These are phyloP conservation scores for Tyto alba DNA, from an alignment of 2,113 vertebrate species.

Conservation along the genomic window DNA sequence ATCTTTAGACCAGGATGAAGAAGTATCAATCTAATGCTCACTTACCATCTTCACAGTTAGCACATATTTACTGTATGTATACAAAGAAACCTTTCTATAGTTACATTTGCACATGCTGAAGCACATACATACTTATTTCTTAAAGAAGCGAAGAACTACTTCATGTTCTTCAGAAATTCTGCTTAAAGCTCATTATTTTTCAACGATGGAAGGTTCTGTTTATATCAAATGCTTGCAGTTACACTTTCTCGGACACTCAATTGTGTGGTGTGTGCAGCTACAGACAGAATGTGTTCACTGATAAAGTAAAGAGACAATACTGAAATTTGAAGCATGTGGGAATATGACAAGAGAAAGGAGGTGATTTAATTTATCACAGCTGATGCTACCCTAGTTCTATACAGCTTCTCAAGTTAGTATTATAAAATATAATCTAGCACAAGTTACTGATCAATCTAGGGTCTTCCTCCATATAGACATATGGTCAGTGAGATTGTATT, in stretches of 20 bases:
- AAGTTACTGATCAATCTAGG: not conserved
- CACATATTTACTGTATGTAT: fast-evolving
- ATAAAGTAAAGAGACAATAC: not conserved
- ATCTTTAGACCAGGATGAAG: not conserved
- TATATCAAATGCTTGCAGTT: not conserved
- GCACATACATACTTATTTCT: not conserved
- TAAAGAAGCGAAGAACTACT: not conserved
- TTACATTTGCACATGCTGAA: not conserved
- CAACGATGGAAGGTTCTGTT: not conserved
- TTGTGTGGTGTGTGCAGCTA: not conserved
- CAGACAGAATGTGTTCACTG: not conserved
- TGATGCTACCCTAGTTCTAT: not conserved
- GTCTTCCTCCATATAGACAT: not conserved
- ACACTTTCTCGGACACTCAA: not conserved
- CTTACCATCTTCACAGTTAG: not conserved
- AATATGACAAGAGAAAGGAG: not conserved
- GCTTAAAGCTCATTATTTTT: not conserved
- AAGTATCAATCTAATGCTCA: not conserved
- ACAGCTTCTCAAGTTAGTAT: not conserved
- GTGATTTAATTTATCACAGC: not conserved
- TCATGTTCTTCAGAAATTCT: not conserved
- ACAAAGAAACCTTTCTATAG: not conserved
- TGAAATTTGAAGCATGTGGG: not conserved
- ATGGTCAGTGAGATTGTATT: not conserved
- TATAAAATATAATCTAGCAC: not conserved